A percentile compares a stretch with the other conserved stretches of the same genome.
phyloP scores from a whole-genome alignment of 2,797 vertebrate species.

The Moxostoma hubbsi region DNA sequence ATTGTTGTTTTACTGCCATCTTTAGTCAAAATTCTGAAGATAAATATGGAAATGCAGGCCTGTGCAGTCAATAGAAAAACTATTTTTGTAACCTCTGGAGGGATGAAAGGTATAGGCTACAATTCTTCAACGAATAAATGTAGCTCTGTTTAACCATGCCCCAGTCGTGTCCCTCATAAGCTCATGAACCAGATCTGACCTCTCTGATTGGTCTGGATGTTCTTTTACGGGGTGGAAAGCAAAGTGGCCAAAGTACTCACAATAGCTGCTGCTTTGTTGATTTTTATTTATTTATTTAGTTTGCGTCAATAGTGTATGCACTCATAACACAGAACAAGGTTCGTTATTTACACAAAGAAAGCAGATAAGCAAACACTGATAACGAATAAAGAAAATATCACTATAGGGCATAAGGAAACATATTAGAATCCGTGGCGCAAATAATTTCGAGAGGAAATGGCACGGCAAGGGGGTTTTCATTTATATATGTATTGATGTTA shows the following conservation, averaged over 20 bases:
- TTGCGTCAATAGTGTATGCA: background rate
- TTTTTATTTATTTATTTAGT: no score
- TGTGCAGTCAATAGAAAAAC: background rate
- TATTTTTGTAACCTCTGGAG: background rate
- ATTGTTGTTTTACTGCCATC: no score
- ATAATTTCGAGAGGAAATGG: background rate
- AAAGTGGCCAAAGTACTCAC: background rate
- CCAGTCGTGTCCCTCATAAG: slow-evolving; percentile 5
- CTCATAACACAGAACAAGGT: background rate
- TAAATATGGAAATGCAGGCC: background rate
- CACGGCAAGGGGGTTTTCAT: no score
- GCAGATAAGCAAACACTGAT: background rate
- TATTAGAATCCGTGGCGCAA: background rate
- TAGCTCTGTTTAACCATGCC: slow-evolving; percentile 37
- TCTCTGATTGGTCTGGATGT: slow-evolving; percentile 64
- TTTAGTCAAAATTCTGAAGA: background rate
- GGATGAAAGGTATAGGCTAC: slow-evolving; percentile 12
- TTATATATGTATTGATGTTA: background rate
- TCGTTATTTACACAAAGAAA: background rate
- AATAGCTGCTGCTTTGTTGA: slow-evolving; percentile 2
- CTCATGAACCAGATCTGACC: slow-evolving; percentile 57
- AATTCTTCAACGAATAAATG: slow-evolving; percentile 58
- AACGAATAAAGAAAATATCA: background rate
- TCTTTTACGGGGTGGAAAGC: slow-evolving; percentile 47
- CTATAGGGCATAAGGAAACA: background rate